Conservation (phyloP, 2,797 vertebrate genomes). For the Sebastiscus albofasciatus region DNA sequence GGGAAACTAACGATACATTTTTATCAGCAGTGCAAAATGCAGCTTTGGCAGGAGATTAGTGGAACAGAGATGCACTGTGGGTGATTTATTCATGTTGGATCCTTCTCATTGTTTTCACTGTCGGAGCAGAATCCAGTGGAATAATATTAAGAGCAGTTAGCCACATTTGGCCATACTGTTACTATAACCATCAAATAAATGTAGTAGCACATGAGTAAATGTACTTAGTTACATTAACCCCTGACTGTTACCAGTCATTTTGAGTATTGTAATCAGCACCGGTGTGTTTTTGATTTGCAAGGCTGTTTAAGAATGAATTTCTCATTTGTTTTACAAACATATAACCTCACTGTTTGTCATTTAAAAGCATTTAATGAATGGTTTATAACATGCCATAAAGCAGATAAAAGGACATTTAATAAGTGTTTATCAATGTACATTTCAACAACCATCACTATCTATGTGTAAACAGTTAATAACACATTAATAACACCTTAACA, state of each 20-base stretch:
- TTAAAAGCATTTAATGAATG: neutral
- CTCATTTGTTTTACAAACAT: neutral
- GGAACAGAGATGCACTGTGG: neutral
- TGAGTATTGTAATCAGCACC: neutral
- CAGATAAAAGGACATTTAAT: neutral
- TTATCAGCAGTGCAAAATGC: slow-evolving; percentile 19
- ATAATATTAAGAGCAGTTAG: neutral
- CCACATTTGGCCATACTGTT: neutral
- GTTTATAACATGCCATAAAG: neutral
- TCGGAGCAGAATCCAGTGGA: neutral
- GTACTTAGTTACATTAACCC: neutral
- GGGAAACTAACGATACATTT: slow-evolving; percentile 39
- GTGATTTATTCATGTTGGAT: slow-evolving; percentile 27
- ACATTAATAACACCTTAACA: neutral
- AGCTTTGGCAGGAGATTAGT: slow-evolving; percentile 35
- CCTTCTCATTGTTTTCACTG: slow-evolving; percentile 13
- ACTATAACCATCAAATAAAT: neutral
- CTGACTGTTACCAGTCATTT: neutral
- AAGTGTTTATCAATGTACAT: neutral
- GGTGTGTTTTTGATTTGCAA: neutral
- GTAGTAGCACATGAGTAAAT: neutral
- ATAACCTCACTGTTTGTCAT: neutral
- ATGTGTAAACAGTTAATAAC: neutral
- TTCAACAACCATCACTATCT: neutral
- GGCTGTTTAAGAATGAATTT: neutral